Conservation (phyloP, 2,797 vertebrate genomes). For the Sebastolobus altivelis region DNA sequence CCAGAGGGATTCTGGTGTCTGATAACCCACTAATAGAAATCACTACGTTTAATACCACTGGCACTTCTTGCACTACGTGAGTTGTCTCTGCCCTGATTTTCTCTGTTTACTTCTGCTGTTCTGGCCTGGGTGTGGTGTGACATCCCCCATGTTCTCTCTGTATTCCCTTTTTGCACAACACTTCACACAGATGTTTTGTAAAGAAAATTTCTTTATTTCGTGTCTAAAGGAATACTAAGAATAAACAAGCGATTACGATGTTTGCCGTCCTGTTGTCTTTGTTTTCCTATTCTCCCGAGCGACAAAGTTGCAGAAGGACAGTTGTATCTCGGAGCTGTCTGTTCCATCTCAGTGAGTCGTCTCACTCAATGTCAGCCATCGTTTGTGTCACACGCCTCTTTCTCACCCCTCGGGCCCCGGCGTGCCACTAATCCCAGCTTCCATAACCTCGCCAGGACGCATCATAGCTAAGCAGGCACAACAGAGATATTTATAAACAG, state of each 20-base stretch:
- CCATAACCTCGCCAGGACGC: conserved; percentile 49
- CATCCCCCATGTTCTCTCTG: conserved; percentile 68
- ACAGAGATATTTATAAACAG: conserved; percentile 74
- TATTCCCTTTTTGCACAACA: conserved; percentile 81
- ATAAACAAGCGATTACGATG: conserved; percentile 78
- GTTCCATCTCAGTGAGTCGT: conserved; percentile 25
- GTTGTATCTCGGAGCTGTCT: conserved; percentile 38
- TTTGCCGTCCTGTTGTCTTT: conserved; percentile 39
- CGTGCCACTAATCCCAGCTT: conserved; percentile 41
- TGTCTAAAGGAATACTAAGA: conserved; percentile 82
- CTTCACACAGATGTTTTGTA: conserved; percentile 83
- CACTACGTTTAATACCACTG: conserved; percentile 53
- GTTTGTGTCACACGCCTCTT: conserved; percentile 55
- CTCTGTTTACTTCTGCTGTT: conserved; percentile 70
- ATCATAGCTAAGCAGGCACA: conserved; percentile 45
- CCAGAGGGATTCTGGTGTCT: conserved; percentile 50
- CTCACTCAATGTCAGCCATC: conserved; percentile 63
- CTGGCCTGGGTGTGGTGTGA: conserved; percentile 70
- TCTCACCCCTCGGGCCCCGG: conserved; percentile 19
- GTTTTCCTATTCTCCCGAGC: not conserved
- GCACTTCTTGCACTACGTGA: conserved; percentile 64
- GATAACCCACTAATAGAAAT: conserved; percentile 50
- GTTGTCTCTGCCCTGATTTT: conserved; percentile 57
- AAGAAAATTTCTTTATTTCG: conserved; percentile 79
- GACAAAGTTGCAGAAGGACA: conserved; percentile 7